Percentiles rank a stretch among this genome's conserved stretches.
Conservation (phyloP, 2,113 vertebrate species). For the Platysternon megacephalum region DNA sequence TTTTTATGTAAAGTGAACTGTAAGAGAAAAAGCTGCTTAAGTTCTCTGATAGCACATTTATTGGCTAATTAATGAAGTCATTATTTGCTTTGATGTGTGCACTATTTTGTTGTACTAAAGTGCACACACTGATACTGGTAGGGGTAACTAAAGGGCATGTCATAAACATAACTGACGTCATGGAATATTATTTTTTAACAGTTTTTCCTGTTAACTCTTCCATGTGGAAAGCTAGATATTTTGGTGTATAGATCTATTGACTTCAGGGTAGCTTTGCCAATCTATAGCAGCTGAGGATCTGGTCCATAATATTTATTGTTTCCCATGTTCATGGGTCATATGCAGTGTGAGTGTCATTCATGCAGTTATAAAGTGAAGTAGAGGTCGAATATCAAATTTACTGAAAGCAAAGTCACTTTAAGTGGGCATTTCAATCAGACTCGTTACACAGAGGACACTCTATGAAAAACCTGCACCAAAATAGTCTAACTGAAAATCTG, state of each 20-base stretch:
- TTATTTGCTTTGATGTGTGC: constrained; percentile 53
- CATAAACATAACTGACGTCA: constrained; percentile 60
- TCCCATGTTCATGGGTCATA: accelerated
- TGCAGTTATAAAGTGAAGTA: background rate
- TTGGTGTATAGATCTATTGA: background rate
- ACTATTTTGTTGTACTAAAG: constrained; percentile 48
- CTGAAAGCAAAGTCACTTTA: background rate
- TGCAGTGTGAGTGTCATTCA: background rate
- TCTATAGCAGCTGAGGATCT: accelerated
- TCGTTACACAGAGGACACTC: background rate
- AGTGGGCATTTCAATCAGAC: background rate
- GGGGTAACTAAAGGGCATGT: constrained; percentile 48
- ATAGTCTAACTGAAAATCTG: background rate
- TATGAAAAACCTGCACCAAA: background rate
- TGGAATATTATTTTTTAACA: constrained; percentile 53
- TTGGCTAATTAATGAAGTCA: constrained; percentile 37
- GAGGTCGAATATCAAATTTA: background rate
- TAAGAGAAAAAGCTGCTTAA: background rate
- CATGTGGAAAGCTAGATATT: constrained; percentile 9
- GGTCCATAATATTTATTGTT: background rate
- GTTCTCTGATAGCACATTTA: constrained; percentile 43
- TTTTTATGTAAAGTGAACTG: constrained; percentile 16
- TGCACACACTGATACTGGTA: constrained; percentile 40
- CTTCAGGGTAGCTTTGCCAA: background rate
- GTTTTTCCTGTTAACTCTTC: constrained; percentile 41